Percentiles rank a stretch among this genome's conserved stretches.
phyloP scores from a whole-genome alignment of 2,888 invertebrate genomes.

The Dastarcus helophoroides region DNA sequence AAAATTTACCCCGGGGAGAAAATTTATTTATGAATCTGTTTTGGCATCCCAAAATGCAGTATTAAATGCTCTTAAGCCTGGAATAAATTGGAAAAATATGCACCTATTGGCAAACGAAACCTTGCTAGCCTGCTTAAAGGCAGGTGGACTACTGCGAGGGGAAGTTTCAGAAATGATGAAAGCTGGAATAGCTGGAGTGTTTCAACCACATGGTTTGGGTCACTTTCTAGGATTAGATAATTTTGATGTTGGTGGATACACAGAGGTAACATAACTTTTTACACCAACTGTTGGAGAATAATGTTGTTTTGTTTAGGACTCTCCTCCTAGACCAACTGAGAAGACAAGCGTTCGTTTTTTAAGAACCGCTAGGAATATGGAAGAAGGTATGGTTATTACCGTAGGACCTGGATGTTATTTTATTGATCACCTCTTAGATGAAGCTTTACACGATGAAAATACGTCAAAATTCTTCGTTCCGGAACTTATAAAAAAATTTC shows the following conservation, averaged over 20 bases:
- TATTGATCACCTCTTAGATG: constrained; percentile 1
- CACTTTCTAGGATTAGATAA: constrained; percentile 3
- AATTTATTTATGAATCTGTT: constrained; percentile 3
- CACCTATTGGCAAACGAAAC: constrained; percentile 1
- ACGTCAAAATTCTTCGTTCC: background rate
- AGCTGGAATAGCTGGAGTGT: background rate
- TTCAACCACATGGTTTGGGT: constrained; percentile 3
- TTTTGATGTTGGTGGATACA: constrained; percentile 2
- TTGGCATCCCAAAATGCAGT: constrained; percentile 1
- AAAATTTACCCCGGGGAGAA: constrained; percentile 2
- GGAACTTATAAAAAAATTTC: constrained; percentile 1
- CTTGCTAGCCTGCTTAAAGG: background rate
- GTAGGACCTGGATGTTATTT: constrained; percentile 2
- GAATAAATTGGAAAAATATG: background rate
- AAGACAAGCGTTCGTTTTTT: background rate
- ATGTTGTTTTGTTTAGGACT: too few relatives aligned
- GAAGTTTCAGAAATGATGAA: constrained; percentile 2
- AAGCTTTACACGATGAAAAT: background rate
- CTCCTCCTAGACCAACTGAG: constrained; percentile 1
- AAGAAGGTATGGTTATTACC: constrained; percentile 4
- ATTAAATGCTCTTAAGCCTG: background rate
- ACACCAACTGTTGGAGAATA: too few relatives aligned
- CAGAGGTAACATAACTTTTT: too few relatives aligned
- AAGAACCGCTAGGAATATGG: constrained; percentile 1
- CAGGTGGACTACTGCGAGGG: background rate